Evolutionary conservation across 2,113 vertebrate species (phyloP), one percentile per base, ranked within the genome.

Genomic region (Psettodes erumei): DNA sequence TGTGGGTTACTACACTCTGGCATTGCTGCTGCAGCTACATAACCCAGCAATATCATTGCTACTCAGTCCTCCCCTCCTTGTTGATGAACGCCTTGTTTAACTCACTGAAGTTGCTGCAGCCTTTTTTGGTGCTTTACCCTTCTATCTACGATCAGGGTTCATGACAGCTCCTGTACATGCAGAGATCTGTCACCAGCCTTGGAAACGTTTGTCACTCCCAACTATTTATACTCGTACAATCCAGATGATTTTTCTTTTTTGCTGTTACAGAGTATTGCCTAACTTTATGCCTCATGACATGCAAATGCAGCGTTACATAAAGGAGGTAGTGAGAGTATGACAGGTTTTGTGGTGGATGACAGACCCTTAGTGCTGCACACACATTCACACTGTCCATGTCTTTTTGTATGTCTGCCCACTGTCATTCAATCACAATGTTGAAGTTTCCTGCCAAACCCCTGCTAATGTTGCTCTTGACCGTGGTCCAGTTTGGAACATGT

Each of bases 391-490:
- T 8, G 28, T 30, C 69, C 40, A 38, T 19, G 47, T 53, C 72
- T 68, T 25, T 80, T 47, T 72, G 63, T 69, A 61, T 59, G 71
- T 75, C 69, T 71, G 65, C 25, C 75, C 85, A 81, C 80, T 64
- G 67, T 68, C 82, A 77, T 79, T 87, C 82, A 77, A 81, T 83
- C 87, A 70, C 83, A 78, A 58, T 85, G 76, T 79, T 68, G 56
- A 75, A 66, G 48, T 79, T 78, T 84, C 76, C 56, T 82, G 87
- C 90, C 90, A 91, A 86, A 85, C 82, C 76, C 71, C 77, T 65
- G 81, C 82, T 85, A 79, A 86, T 89, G 83, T 91, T 91, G 85
- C 68, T 90, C 71, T 92, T 90, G 90, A 89, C 75, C 54, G 30
- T 50, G 0, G 72, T 88, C 90, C 88, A 91, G 88, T 77, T 81